A percentile compares a stretch with the other conserved stretches of the same genome.
phyloP scores from a whole-genome alignment of 2,888 invertebrate species.

The Axea sp. region DNA sequence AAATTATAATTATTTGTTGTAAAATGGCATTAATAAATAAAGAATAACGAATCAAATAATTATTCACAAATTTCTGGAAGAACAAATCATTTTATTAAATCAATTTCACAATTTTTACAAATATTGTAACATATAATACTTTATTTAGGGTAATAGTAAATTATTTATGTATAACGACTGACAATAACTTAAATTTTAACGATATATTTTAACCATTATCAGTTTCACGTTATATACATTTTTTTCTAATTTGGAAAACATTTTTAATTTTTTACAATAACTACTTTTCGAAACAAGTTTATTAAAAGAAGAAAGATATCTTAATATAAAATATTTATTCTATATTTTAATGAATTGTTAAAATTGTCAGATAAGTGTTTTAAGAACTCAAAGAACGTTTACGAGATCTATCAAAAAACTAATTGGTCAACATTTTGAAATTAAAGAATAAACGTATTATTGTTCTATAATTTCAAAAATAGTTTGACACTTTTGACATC shows the following conservation, averaged over 20 bases:
- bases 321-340: conserved; percentile 14
- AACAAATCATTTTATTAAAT: conserved; percentile 56
- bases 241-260: conserved; percentile 20
- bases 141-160: conserved; percentile 33
- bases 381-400: conserved; percentile 17
- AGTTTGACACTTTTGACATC: conserved; percentile 9
- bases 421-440: conserved; percentile 10
- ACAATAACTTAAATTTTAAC: conserved; percentile 32
- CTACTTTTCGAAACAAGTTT: background rate
- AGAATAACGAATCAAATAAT: too few relatives aligned
- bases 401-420: conserved; percentile 22
- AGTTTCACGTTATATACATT: conserved; percentile 28
- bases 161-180: conserved; percentile 27
- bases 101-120: conserved; percentile 52
- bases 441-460: conserved; percentile 7
- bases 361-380: conserved; percentile 31
- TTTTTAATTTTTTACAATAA: background rate
- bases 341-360: conserved; percentile 16
- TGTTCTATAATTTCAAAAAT: conserved; percentile 36
- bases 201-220: conserved; percentile 34
- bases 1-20: too few relatives aligned
- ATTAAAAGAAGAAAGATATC: conserved; percentile 12
- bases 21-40: too few relatives aligned
- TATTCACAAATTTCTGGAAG: conserved; percentile 27
- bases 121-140: conserved; percentile 54